Conservation (phyloP, 1,140 invertebrate genomes). For the Armadillidium nasatum region DNA sequence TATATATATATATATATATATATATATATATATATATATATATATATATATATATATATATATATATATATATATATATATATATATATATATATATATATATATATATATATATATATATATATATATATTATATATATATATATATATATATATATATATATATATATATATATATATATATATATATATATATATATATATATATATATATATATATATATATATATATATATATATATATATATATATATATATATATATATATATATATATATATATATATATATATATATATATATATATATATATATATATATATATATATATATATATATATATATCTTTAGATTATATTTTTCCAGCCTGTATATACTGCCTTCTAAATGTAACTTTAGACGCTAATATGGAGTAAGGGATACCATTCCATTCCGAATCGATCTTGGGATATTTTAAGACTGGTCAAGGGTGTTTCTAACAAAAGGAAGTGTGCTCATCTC, state of each 20-base stretch:
- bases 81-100: background rate
- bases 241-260: background rate
- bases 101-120: slow-evolving; percentile 11
- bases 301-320: slow-evolving; percentile 3
- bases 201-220: slow-evolving; percentile 3
- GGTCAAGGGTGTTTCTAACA: no score
- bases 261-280: no score
- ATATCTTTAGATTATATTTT: no score
- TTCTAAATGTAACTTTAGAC: no score
- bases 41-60: background rate
- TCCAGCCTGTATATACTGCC: no score
- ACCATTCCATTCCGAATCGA: no score
- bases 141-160: background rate
- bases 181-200: slow-evolving; percentile 3
- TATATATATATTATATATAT: background rate
- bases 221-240: background rate
- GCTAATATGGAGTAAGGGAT: no score
- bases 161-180: background rate
- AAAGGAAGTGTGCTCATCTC: no score
- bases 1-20: slow-evolving; percentile 2
- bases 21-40: slow-evolving; percentile 3
- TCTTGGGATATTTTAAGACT: no score
- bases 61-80: background rate
- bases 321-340: slow-evolving; percentile 3
- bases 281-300: background rate